A percentile compares a stretch with the other conserved stretches of the same genome.
Evolutionary conservation across 2,888 invertebrate genomes (phyloP).

Genomic region (Athalia rosae): DNA sequence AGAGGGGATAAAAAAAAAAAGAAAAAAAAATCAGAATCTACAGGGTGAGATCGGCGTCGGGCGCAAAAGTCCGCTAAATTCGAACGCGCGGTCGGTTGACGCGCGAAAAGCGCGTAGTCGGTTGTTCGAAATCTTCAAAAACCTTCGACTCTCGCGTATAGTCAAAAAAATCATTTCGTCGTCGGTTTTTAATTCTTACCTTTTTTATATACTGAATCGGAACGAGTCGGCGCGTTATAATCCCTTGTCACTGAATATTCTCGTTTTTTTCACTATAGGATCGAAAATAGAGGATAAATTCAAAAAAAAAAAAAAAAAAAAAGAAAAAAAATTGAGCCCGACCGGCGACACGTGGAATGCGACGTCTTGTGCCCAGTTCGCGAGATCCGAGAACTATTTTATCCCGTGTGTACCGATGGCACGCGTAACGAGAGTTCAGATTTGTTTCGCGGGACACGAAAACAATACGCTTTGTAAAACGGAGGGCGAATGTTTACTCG

Average conservation of each 20-base stretch:
- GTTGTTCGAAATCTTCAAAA: too few relatives aligned
- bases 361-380: too few relatives aligned
- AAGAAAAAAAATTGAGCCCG: not conserved
- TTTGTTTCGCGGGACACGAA: not conserved
- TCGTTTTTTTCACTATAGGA: not conserved
- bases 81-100: too few relatives aligned
- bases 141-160: too few relatives aligned
- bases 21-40: too few relatives aligned
- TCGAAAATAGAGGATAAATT: not conserved
- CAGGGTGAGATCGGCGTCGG: too few relatives aligned
- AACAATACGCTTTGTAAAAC: not conserved
- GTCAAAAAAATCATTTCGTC: not conserved
- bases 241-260: slow-evolving; percentile 17
- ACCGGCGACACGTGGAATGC: too few relatives aligned
- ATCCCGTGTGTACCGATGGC: not conserved
- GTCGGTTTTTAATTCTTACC: not conserved
- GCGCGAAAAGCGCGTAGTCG: too few relatives aligned
- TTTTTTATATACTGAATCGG: not conserved
- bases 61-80: too few relatives aligned
- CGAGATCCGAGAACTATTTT: not conserved
- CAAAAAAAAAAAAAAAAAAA: not conserved
- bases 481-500: slow-evolving; percentile 36
- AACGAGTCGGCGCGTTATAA: not conserved
- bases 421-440: not conserved
- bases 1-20: too few relatives aligned